Percentiles rank a stretch among this genome's conserved stretches.
Conservation (phyloP, 2,113 vertebrate species). For the Bungarus multicinctus region DNA sequence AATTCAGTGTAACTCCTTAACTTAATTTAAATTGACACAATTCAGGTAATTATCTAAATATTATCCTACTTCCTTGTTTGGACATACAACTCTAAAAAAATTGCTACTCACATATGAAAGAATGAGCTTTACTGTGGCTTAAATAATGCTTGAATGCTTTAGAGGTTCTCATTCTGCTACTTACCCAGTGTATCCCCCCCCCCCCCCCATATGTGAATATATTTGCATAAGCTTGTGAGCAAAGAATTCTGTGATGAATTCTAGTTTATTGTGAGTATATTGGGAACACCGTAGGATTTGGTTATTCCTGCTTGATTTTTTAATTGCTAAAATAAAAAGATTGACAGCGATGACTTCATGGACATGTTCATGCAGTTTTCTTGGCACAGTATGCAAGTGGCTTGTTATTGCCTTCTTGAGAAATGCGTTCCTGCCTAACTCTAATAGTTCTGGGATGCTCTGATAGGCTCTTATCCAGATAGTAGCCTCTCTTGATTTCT, state of each 20-base stretch:
- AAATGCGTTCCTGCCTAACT: not conserved
- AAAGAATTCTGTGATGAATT: not conserved
- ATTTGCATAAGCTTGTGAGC: not conserved
- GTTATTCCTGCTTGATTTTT: not conserved
- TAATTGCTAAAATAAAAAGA: not conserved
- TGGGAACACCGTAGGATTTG: not conserved
- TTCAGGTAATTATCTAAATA: conserved; percentile 40
- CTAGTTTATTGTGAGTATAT: not conserved
- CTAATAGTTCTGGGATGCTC: not conserved
- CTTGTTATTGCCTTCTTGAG: not conserved
- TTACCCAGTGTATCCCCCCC: not conserved
- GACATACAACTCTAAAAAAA: not conserved
- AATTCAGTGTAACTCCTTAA: not conserved
- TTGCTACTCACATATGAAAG: conserved; percentile 12
- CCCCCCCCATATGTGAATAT: not conserved
- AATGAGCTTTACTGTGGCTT: conserved; percentile 20
- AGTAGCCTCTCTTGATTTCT: not conserved
- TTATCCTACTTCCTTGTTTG: conserved; percentile 51
- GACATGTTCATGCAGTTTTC: not conserved
- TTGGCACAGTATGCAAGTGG: not conserved
- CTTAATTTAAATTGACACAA: conserved; percentile 27
- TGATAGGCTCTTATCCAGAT: not conserved
- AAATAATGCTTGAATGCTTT: not conserved
- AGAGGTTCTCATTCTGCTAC: not conserved
- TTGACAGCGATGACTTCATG: not conserved